Conservation (phyloP, 2,797 vertebrate genomes). For the Knipowitschia caucasica region DNA sequence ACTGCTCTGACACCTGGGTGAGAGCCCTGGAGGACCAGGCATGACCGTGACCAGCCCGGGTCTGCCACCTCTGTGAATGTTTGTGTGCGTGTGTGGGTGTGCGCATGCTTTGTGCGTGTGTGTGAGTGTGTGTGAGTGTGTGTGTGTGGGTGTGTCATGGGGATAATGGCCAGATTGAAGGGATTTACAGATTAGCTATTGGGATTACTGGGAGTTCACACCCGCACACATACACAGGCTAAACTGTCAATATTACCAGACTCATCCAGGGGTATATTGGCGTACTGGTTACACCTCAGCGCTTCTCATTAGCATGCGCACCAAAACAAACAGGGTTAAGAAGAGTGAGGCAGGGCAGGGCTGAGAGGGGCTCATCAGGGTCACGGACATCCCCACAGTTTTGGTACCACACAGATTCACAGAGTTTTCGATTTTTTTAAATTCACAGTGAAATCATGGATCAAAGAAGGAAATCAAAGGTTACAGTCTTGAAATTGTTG, state of each 20-base stretch:
- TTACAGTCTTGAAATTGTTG: too few relatives aligned
- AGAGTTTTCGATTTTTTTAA: too few relatives aligned
- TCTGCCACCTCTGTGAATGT: background rate
- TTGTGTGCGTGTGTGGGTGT: slow-evolving; percentile 9
- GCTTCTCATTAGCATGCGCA: slow-evolving; percentile 35
- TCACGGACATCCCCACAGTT: slow-evolving; percentile 14
- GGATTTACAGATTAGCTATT: slow-evolving; percentile 68
- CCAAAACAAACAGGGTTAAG: slow-evolving; percentile 42
- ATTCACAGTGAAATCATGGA: too few relatives aligned
- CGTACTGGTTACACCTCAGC: slow-evolving; percentile 25
- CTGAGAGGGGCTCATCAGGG: slow-evolving; percentile 16
- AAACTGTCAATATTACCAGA: slow-evolving; percentile 38
- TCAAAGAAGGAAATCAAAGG: too few relatives aligned
- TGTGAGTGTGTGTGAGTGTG: slow-evolving; percentile 12
- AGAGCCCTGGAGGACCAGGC: slow-evolving; percentile 38
- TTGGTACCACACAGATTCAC: too few relatives aligned
- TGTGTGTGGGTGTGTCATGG: slow-evolving; percentile 14
- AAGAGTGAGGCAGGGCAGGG: slow-evolving; percentile 25
- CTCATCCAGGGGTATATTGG: slow-evolving; percentile 41
- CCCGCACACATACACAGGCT: slow-evolving; percentile 13
- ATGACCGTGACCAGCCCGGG: slow-evolving; percentile 8
- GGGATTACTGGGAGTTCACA: slow-evolving; percentile 63
- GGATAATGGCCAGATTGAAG: slow-evolving; percentile 62
- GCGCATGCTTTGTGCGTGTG: too few relatives aligned
- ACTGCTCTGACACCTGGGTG: slow-evolving; percentile 58